Percentiles rank a stretch among this genome's conserved stretches.
Conservation (phyloP, 35 echinoderm and acorn worm genomes). For the Nesometra sesokonis region DNA sequence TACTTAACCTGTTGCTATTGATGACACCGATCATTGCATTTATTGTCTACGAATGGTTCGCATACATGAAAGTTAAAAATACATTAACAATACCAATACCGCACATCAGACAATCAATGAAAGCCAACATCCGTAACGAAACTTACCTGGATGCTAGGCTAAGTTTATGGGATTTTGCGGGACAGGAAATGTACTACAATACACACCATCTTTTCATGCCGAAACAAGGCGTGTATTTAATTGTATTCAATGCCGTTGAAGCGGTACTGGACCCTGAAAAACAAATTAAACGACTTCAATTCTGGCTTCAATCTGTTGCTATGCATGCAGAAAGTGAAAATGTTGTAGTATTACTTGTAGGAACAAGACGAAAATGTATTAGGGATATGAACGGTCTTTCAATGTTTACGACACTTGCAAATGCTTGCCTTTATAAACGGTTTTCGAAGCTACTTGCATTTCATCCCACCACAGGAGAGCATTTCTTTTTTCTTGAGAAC, state of each 20-base stretch:
- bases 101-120: not conserved
- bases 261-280: not conserved
- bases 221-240: not conserved
- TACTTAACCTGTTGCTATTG: not conserved
- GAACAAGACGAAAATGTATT: not conserved
- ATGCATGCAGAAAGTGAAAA: not conserved
- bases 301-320: not conserved
- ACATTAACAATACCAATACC: not conserved
- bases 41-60: not conserved
- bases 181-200: constrained; percentile 4
- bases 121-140: not conserved
- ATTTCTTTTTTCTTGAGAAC: not conserved
- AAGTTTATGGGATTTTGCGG: constrained; percentile 10
- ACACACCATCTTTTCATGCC: constrained; percentile 8
- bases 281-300: not conserved
- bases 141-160: not conserved
- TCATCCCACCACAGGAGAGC: not conserved
- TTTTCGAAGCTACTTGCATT: not conserved
- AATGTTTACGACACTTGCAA: not conserved
- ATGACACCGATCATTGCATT: not conserved
- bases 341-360: not conserved
- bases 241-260: not conserved
- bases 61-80: not conserved
- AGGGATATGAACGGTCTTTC: not conserved
- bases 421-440: not conserved